These are phyloP conservation scores for Halesus radiatus DNA, from an alignment of 1,140 invertebrate genomes.

Conservation along the genomic window DNA sequence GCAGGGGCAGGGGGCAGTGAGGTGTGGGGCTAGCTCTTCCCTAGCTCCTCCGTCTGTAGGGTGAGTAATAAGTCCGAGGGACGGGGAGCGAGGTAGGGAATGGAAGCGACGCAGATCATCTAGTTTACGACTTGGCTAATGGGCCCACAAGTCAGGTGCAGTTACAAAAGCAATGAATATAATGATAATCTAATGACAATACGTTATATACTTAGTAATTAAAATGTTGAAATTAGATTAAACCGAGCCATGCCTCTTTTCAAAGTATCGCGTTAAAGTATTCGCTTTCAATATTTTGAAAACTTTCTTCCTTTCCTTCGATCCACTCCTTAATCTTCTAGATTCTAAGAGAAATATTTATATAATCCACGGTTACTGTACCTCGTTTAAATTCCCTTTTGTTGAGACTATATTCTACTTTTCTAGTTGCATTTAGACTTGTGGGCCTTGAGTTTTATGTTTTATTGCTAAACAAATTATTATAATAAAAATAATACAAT, in stretches of 20 bases:
- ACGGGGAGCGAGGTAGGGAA: no score
- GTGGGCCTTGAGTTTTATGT: conserved; percentile 15
- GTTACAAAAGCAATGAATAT: conserved; percentile 43
- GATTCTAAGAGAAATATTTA: conserved; percentile 18
- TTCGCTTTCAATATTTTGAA: conserved; percentile 35
- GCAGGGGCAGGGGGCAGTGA: neutral
- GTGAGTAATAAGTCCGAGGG: neutral
- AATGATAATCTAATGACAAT: conserved; percentile 45
- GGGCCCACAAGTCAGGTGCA: conserved; percentile 39
- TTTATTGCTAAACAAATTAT: conserved; percentile 32
- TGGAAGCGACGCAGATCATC: neutral
- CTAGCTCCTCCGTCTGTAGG: neutral
- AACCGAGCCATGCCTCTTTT: conserved; percentile 42
- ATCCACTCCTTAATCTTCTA: conserved; percentile 25
- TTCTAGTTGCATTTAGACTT: conserved; percentile 41
- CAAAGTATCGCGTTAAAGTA: conserved; percentile 22
- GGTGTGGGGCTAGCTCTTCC: neutral
- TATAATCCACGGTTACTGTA: neutral
- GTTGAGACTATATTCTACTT: conserved; percentile 22
- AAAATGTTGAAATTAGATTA: conserved; percentile 44
- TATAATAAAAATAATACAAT: conserved; percentile 25
- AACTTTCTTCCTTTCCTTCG: conserved; percentile 27
- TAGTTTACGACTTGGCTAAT: conserved; percentile 26
- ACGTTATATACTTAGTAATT: conserved; percentile 40
- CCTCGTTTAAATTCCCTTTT: neutral